phyloP scores from a whole-genome alignment of 2,888 invertebrate genomes.

The Ormyrus pomaceus region DNA sequence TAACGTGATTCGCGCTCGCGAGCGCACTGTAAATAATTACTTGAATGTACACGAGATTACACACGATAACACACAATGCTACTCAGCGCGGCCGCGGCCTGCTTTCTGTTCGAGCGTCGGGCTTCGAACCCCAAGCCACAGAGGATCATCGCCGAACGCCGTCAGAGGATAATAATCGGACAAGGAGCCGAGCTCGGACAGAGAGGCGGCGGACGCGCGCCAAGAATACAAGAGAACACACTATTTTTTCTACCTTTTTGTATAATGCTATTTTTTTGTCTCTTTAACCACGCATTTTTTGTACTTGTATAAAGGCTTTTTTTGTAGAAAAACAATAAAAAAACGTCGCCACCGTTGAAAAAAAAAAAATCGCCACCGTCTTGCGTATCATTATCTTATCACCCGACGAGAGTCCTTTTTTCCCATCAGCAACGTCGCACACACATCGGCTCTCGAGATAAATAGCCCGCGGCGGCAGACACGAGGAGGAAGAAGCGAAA shows the following conservation, averaged over 20 bases:
- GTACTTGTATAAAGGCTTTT: conserved; percentile 76
- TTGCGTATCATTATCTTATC: conserved; percentile 18
- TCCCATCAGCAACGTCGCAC: neutral
- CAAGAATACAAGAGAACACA: conserved; percentile 52
- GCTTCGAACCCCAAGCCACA: no score
- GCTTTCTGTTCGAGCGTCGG: neutral
- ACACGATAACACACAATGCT: conserved; percentile 30
- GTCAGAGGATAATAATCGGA: no score
- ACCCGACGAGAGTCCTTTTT: no score
- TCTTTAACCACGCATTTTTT: conserved; percentile 73
- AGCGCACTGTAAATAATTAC: conserved; percentile 72
- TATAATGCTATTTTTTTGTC: conserved; percentile 49
- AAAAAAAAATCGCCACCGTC: neutral
- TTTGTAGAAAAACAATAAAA: conserved; percentile 73
- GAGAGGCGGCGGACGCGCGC: neutral
- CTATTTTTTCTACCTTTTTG: conserved; percentile 68
- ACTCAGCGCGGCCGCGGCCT: conserved; percentile 50
- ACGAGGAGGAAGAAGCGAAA: neutral
- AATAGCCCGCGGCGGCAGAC: neutral
- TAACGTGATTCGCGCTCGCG: conserved; percentile 69
- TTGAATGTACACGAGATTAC: conserved; percentile 58
- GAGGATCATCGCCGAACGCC: no score
- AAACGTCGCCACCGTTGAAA: conserved; percentile 74
- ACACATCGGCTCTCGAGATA: conserved; percentile 8
- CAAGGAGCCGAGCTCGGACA: no score